Evolutionary conservation across 1,140 invertebrate genomes (phyloP).

Genomic region (Ceratina calcarata): DNA sequence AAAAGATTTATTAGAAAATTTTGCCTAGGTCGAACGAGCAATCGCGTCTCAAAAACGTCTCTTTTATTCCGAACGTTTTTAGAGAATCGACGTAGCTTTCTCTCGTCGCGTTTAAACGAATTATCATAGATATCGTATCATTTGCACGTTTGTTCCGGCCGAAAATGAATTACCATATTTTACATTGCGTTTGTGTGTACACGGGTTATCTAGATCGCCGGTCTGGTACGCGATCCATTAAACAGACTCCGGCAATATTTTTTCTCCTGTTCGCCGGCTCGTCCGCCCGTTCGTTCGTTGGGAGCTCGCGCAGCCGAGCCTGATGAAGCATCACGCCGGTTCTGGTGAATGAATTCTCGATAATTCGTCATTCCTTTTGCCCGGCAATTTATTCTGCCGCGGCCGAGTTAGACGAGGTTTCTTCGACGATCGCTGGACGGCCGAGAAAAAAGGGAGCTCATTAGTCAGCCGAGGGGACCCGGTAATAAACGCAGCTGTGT

Average conservation of each 20-base stretch:
- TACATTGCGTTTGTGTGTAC: constrained; percentile 46
- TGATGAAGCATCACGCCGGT: constrained; percentile 13
- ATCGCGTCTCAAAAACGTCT: no score
- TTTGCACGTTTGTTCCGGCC: no score
- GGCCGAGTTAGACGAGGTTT: constrained; percentile 4
- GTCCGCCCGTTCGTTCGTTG: background rate
- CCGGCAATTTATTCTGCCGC: constrained; percentile 27
- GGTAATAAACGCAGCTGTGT: constrained; percentile 36
- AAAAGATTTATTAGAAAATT: no score
- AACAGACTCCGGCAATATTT: constrained; percentile 48
- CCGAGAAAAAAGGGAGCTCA: constrained; percentile 19
- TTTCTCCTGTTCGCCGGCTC: constrained; percentile 9
- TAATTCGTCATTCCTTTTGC: constrained; percentile 46
- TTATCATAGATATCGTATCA: no score
- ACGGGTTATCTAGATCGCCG: constrained; percentile 26
- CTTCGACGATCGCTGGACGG: constrained; percentile 8
- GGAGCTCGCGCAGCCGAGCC: background rate
- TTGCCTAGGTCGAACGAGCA: no score
- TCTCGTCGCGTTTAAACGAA: no score
- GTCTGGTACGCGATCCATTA: constrained; percentile 31
- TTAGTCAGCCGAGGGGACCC: constrained; percentile 27
- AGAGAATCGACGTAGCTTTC: no score
- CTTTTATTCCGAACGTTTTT: no score
- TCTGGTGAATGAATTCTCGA: constrained; percentile 42
- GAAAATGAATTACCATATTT: constrained; percentile 20